A percentile compares a stretch with the other conserved stretches of the same genome.
These are phyloP conservation scores for Salpingus planirostris DNA, from an alignment of 2,888 invertebrate genomes.

Conservation along the genomic window DNA sequence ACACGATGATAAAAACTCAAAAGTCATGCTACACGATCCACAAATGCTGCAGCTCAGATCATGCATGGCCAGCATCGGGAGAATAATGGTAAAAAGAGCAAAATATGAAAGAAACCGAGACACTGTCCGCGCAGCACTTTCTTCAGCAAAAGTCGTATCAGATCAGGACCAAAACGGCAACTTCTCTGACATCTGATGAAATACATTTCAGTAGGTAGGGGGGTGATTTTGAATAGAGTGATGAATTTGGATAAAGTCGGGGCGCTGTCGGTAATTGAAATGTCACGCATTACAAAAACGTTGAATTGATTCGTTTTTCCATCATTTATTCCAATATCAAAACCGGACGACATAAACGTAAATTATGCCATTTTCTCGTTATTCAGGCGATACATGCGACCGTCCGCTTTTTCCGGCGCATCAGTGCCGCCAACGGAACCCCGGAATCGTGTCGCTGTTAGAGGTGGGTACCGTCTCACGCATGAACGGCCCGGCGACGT, in stretches of 20 bases:
- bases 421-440: constrained; percentile 7
- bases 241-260: too few relatives aligned
- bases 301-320: constrained; percentile 14
- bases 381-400: constrained; percentile 15
- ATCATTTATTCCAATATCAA: constrained; percentile 20
- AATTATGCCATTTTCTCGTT: constrained; percentile 17
- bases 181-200: not conserved
- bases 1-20: too few relatives aligned
- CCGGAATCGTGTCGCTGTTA: not conserved
- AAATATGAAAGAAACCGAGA: too few relatives aligned
- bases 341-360: constrained; percentile 14
- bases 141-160: too few relatives aligned
- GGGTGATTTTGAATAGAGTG: not conserved
- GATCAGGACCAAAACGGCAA: too few relatives aligned
- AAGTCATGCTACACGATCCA: too few relatives aligned
- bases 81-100: too few relatives aligned
- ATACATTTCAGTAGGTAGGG: not conserved
- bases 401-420: constrained; percentile 12
- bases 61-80: too few relatives aligned
- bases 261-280: constrained; percentile 4
- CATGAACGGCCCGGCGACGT: constrained; percentile 10
- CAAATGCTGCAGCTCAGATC: too few relatives aligned
- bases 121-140: too few relatives aligned
- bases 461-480: constrained; percentile 16
- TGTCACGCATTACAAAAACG: constrained; percentile 1